These are phyloP conservation scores for Gymnoscopelus microlampas DNA, from an alignment of 2,797 vertebrate genomes.

Conservation along the genomic window DNA sequence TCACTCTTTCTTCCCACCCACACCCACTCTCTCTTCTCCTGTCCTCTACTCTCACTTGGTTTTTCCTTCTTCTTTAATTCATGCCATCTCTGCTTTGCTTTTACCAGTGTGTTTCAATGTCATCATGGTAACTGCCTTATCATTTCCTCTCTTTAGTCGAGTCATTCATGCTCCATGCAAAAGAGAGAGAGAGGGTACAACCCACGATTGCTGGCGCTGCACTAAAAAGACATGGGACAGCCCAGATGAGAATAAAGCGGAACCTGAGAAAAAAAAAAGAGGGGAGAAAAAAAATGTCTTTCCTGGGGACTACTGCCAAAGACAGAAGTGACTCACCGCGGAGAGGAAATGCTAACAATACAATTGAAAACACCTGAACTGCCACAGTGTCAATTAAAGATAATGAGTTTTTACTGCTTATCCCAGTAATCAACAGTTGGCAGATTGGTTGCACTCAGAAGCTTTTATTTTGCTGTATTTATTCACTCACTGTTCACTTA, in stretches of 20 bases:
- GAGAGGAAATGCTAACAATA: conserved; percentile 61
- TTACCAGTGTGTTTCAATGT: conserved; percentile 2
- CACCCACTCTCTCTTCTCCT: neutral
- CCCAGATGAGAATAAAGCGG: too few species aligned
- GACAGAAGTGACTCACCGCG: conserved; percentile 63
- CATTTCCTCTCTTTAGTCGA: neutral
- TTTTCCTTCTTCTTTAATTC: conserved; percentile 27
- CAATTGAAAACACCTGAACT: conserved; percentile 82
- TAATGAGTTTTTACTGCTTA: conserved; percentile 81
- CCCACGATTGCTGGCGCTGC: too few species aligned
- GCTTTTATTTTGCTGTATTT: conserved; percentile 6
- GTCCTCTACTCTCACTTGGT: conserved; percentile 4
- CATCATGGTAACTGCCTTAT: conserved; percentile 14
- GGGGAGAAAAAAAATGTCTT: neutral
- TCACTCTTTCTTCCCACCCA: conserved; percentile 36
- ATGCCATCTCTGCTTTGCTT: conserved; percentile 16
- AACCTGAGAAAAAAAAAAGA: too few species aligned
- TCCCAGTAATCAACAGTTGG: conserved; percentile 78
- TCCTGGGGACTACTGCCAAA: conserved; percentile 53
- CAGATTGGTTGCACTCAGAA: conserved; percentile 60
- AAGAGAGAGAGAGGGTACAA: too few species aligned
- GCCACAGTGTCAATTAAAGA: conserved; percentile 81
- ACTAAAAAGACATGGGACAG: too few species aligned
- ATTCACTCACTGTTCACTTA: conserved; percentile 6
- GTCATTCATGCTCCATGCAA: too few species aligned